Conservation (phyloP, 2,113 vertebrate genomes). For the Cheilinus undulatus region DNA sequence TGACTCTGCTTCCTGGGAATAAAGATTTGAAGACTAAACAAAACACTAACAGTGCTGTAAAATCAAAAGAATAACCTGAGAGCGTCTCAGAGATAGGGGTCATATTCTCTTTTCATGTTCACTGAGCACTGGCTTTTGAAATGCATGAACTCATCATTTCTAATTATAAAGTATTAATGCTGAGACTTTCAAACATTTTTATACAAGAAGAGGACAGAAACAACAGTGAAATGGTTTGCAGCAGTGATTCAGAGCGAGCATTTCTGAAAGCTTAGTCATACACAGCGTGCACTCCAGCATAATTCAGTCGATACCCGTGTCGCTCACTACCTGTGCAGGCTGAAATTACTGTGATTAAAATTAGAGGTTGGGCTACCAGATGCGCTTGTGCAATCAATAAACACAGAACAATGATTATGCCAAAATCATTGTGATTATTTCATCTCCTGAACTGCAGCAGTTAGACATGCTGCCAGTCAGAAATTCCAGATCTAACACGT, state of each 20-base stretch:
- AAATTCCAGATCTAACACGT: background rate
- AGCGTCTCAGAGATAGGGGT: too few species aligned
- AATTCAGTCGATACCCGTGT: conserved; percentile 1
- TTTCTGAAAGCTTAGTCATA: background rate
- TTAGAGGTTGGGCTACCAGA: background rate
- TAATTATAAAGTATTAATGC: background rate
- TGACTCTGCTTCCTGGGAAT: too few species aligned
- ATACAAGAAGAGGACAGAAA: background rate
- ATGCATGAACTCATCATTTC: background rate
- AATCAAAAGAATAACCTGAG: too few species aligned
- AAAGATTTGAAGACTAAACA: too few species aligned
- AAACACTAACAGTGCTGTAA: too few species aligned
- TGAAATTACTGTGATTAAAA: conserved; percentile 23
- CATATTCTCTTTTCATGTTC: background rate
- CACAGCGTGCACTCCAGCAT: background rate
- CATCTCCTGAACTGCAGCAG: background rate
- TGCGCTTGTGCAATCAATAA: conserved; percentile 30
- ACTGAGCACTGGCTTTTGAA: background rate
- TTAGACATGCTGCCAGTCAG: background rate
- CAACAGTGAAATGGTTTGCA: background rate
- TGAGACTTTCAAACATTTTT: background rate
- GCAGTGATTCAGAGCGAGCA: background rate
- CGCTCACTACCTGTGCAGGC: conserved; percentile 5
- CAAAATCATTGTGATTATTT: conserved; percentile 18
- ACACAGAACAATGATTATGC: conserved; percentile 1